Percentiles rank a stretch among this genome's conserved stretches.
These are phyloP conservation scores for Formica exsecta DNA, from an alignment of 1,140 invertebrate species.

Conservation along the genomic window DNA sequence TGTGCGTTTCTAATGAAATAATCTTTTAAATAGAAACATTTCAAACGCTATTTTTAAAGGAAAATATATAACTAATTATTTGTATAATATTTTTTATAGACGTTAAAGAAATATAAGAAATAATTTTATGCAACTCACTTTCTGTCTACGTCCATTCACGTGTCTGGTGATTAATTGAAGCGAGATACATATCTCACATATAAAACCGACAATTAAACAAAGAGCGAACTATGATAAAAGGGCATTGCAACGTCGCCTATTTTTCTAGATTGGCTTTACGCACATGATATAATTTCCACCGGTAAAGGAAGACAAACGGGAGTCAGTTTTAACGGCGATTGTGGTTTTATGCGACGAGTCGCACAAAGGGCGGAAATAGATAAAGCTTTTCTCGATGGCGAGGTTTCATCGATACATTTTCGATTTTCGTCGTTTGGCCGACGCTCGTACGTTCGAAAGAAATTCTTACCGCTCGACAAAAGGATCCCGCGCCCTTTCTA, in stretches of 20 bases:
- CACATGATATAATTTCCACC: slow-evolving; percentile 44
- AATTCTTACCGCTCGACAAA: slow-evolving; percentile 47
- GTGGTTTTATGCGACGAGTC: slow-evolving; percentile 28
- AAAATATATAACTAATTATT: background rate
- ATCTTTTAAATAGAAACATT: slow-evolving; percentile 1
- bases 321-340: slow-evolving; percentile 44
- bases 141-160: background rate
- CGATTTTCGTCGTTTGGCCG: slow-evolving; percentile 24
- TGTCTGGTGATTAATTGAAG: background rate
- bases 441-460: slow-evolving; percentile 25
- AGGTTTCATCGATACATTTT: slow-evolving; percentile 33
- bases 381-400: background rate
- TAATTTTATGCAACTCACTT: background rate
- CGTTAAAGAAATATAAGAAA: background rate
- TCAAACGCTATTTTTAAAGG: background rate
- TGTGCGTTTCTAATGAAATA: background rate
- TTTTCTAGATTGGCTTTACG: slow-evolving; percentile 22
- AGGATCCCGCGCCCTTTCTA: slow-evolving; percentile 13
- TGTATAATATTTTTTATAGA: background rate
- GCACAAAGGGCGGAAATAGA: slow-evolving; percentile 50
- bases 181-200: background rate
- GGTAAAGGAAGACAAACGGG: slow-evolving; percentile 2
- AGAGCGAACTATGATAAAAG: slow-evolving; percentile 21
- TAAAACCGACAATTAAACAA: slow-evolving; percentile 43
- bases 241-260: background rate